A percentile compares a stretch with the other conserved stretches of the same genome.
These are phyloP conservation scores for Entelurus aequoreus DNA, from an alignment of 2,113 vertebrate species.

Conservation along the genomic window DNA sequence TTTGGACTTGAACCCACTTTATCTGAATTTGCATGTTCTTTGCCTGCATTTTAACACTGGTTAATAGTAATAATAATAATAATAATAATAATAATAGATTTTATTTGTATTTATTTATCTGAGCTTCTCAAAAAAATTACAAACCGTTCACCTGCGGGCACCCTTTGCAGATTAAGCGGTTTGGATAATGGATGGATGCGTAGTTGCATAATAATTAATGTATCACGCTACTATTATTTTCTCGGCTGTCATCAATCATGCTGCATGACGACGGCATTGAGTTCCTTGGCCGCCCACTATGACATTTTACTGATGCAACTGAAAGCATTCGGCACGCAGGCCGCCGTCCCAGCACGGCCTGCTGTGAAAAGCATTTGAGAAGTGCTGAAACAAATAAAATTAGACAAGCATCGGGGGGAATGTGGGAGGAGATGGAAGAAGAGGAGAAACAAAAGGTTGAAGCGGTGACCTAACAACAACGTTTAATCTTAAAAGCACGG, in stretches of 20 bases:
- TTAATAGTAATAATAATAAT: no score
- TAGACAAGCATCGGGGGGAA: slow-evolving; percentile 12
- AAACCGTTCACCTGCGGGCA: background rate
- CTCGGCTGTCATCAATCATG: slow-evolving; percentile 24
- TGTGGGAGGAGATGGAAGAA: slow-evolving; percentile 10
- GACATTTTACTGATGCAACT: slow-evolving; percentile 62
- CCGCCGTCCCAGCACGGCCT: slow-evolving; percentile 55
- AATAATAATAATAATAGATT: no score
- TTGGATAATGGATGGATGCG: slow-evolving; percentile 4
- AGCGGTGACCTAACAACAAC: slow-evolving; percentile 1
- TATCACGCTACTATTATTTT: slow-evolving; percentile 23
- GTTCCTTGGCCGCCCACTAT: slow-evolving; percentile 28
- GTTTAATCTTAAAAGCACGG: slow-evolving; percentile 6
- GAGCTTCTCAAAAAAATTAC: background rate
- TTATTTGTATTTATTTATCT: no score
- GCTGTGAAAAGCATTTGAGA: slow-evolving; percentile 34
- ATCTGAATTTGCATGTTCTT: background rate
- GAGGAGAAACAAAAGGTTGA: slow-evolving; percentile 24
- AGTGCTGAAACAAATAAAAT: slow-evolving; percentile 52
- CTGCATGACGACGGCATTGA: slow-evolving; percentile 30
- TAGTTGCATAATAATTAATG: slow-evolving; percentile 3
- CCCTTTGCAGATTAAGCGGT: background rate
- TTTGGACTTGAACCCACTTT: background rate
- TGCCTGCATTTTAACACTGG: background rate
- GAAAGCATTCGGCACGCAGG: slow-evolving; percentile 54